A percentile compares a stretch with the other conserved stretches of the same genome.
Evolutionary conservation across 2,888 invertebrate species (phyloP).

Genomic region (Cremastinae sp.): DNA sequence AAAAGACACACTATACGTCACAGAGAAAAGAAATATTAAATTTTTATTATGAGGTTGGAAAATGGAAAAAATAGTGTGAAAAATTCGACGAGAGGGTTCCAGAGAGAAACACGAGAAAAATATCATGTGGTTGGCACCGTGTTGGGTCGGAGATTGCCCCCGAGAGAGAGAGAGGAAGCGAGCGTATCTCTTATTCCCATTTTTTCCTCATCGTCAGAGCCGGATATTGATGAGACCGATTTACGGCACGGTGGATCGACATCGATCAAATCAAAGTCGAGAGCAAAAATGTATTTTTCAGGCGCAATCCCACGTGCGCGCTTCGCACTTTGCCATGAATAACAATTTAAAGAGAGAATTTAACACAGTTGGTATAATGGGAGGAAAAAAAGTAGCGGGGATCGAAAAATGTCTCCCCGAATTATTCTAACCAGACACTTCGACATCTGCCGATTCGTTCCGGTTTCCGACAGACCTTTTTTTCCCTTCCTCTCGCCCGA

Average conservation of each 20-base stretch:
- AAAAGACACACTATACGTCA: too few relatives aligned
- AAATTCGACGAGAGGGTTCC: too few relatives aligned
- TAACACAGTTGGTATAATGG: slow-evolving; percentile 2
- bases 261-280: slow-evolving; percentile 64
- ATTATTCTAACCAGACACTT: slow-evolving; percentile 73
- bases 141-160: not conserved
- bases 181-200: slow-evolving; percentile 30
- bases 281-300: slow-evolving; percentile 25
- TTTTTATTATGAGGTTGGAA: too few relatives aligned
- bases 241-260: slow-evolving; percentile 69
- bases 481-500: not conserved
- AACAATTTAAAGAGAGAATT: slow-evolving; percentile 5
- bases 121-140: too few relatives aligned
- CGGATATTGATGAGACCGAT: slow-evolving; percentile 60
- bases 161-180: slow-evolving; percentile 13
- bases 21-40: too few relatives aligned
- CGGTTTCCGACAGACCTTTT: slow-evolving; percentile 61
- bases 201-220: slow-evolving; percentile 22
- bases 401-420: slow-evolving; percentile 67
- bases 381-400: slow-evolving; percentile 31
- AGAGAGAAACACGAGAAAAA: too few relatives aligned
- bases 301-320: slow-evolving; percentile 2
- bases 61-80: too few relatives aligned
- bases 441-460: slow-evolving; percentile 78
- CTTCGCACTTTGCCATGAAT: not conserved